Evolutionary conservation across 2,113 vertebrate species (phyloP), one percentile per base, ranked within the genome.

Genomic region (Macrotis lagotis): DNA sequence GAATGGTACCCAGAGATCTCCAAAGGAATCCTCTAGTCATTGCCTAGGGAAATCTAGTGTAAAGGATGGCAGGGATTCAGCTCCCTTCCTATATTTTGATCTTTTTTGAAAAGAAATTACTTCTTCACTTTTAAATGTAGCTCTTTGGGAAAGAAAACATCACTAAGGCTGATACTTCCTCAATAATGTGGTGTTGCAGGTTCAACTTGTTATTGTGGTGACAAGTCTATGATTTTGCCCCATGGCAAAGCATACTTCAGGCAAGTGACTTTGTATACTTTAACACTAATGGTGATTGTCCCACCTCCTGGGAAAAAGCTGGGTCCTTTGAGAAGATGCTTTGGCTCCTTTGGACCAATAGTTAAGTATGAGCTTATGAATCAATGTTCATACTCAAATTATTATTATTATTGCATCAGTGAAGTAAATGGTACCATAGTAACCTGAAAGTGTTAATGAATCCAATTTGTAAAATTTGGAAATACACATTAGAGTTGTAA

Each of bases 61-160:
- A 94, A 96, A 94, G 93, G 37, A 66, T 94, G 95, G 94, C 94
- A 50, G 92, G 90, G 88, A 53, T 95, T 97, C 95, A 95, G 95
- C 31, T 96, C 90, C 53, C 52, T 52, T 55, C 19, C 59, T 47
- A 1, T 90, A 94, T 96, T 95, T 95, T 92, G 94, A 94, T 93
- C 90, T 55, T 93, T 88, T n/a, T 92, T 95, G 96, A 97, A 96
- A 92, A 96, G 93, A 97, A 98, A 95, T 95, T 96, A 96, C 96
- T 97, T 95, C 89, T 90, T 95, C 95, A 94, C 37, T 97, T 95
- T 95, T 96, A 97, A 97, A 96, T 2, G 91, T 93, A 91, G 53
- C 51, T 97, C 51, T 96, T 52, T 89, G 55, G 5, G 47, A 93
- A 95, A 95, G 8, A 89, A 2, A 48, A 90, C 91, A 51, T 31